Evolutionary conservation across 2,113 vertebrate species (phyloP).

Genomic region (Ailurus styani): DNA sequence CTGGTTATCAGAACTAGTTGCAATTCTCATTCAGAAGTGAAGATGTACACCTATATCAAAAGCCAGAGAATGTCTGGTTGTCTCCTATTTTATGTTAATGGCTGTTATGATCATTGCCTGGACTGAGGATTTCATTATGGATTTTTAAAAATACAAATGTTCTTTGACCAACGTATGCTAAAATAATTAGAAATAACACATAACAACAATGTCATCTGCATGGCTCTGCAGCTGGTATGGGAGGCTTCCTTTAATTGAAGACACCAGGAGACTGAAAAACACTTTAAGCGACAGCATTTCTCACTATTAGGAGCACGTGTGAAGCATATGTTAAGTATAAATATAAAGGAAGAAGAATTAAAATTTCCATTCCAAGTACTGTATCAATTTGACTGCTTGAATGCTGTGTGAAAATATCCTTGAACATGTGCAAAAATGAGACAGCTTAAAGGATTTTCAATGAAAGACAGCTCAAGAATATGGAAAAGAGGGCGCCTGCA

Average conservation of each 20-base stretch:
- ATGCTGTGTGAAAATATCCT: not conserved
- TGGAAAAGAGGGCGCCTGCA: not conserved
- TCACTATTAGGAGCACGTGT: not conserved
- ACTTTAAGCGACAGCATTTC: not conserved
- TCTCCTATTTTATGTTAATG: not conserved
- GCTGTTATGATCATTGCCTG: not conserved
- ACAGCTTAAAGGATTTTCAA: not conserved
- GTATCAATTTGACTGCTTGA: not conserved
- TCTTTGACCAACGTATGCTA: not conserved
- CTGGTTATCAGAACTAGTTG: not conserved
- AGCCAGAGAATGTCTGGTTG: not conserved
- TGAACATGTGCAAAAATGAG: not conserved
- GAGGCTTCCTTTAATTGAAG: not conserved
- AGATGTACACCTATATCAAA: not conserved
- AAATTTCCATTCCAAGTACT: not conserved
- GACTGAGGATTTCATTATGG: not conserved
- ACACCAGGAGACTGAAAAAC: not conserved
- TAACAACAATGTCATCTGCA: not conserved
- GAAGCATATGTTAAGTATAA: not conserved
- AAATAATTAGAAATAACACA: not conserved
- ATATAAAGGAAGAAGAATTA: not conserved
- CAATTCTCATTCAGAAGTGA: not conserved
- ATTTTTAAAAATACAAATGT: not conserved
- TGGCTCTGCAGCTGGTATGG: not conserved
- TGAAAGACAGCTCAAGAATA: not conserved